Evolutionary conservation across 2,888 invertebrate species (phyloP).

Genomic region (Calameuta filiformis): DNA sequence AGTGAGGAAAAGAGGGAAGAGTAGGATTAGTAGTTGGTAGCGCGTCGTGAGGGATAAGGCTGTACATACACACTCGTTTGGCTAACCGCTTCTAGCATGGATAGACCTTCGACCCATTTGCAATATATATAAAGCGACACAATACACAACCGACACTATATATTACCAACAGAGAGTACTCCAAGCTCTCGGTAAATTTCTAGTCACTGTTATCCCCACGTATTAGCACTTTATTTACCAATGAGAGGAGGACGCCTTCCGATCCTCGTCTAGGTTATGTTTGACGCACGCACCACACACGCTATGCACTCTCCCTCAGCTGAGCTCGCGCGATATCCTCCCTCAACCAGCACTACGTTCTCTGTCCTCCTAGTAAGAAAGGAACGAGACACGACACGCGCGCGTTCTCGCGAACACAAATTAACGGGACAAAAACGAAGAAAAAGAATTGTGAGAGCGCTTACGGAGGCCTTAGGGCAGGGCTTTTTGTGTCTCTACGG

Average conservation of each 20-base stretch:
- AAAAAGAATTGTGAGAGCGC: constrained; percentile 8
- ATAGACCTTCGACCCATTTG: not conserved
- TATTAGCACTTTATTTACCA: not conserved
- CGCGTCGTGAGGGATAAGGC: not conserved
- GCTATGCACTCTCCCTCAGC: constrained; percentile 2
- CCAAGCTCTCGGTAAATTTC: not conserved
- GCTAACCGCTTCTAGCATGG: not conserved
- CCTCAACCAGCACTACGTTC: not conserved
- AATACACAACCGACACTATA: constrained; percentile 17
- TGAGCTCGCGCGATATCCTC: not conserved
- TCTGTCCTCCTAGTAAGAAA: not conserved
- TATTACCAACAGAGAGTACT: not conserved
- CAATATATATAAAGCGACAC: constrained; percentile 20
- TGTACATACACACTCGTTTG: not conserved
- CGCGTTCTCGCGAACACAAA: constrained; percentile 9
- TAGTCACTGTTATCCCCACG: not conserved
- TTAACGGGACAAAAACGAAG: constrained; percentile 17
- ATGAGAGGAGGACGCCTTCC: not conserved
- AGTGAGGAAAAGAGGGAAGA: constrained; percentile 12
- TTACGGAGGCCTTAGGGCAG: constrained; percentile 8
- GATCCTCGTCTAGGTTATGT: constrained; percentile 9
- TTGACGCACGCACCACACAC: constrained; percentile 8
- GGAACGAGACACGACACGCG: not conserved
- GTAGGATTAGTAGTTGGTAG: constrained; percentile 9
- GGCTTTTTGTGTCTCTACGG: constrained; percentile 8